phyloP scores from a whole-genome alignment of 2,888 invertebrate genomes.

The Electrophaes corylata region DNA sequence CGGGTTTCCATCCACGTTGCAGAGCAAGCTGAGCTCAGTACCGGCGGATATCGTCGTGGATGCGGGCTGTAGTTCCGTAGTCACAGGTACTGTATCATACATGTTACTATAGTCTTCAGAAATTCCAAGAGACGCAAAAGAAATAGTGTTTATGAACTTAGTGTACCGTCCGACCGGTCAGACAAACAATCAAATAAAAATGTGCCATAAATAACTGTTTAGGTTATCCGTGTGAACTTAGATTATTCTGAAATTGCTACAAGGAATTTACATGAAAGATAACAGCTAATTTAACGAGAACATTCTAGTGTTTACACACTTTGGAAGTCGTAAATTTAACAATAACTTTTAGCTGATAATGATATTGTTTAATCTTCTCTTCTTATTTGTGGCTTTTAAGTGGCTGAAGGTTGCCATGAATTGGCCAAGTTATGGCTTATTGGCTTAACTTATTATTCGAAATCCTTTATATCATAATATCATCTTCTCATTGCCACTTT shows the following conservation, averaged over 20 bases:
- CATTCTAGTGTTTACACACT: background rate
- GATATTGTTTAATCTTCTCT: too few relatives aligned
- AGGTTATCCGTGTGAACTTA: background rate
- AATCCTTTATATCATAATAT: too few relatives aligned
- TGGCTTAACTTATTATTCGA: too few relatives aligned
- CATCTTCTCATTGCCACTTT: too few relatives aligned
- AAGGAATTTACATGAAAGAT: background rate
- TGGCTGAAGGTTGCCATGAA: too few relatives aligned
- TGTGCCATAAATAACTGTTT: background rate
- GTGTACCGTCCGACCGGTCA: background rate
- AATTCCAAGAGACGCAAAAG: too few relatives aligned
- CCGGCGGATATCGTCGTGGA: constrained; percentile 86
- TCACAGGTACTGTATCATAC: constrained; percentile 84
- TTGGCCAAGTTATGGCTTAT: too few relatives aligned
- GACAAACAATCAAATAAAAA: background rate
- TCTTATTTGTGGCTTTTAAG: too few relatives aligned
- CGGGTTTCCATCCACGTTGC: constrained; percentile 91
- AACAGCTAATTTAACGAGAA: background rate
- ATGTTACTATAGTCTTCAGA: too few relatives aligned
- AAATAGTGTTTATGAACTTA: too few relatives aligned
- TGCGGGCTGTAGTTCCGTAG: constrained; percentile 84
- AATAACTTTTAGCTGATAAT: too few relatives aligned
- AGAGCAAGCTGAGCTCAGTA: constrained; percentile 88
- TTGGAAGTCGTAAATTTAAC: too few relatives aligned
- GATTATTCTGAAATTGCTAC: background rate